phyloP scores from a whole-genome alignment of 2,113 vertebrate genomes.

The Amphilophus citrinellus region DNA sequence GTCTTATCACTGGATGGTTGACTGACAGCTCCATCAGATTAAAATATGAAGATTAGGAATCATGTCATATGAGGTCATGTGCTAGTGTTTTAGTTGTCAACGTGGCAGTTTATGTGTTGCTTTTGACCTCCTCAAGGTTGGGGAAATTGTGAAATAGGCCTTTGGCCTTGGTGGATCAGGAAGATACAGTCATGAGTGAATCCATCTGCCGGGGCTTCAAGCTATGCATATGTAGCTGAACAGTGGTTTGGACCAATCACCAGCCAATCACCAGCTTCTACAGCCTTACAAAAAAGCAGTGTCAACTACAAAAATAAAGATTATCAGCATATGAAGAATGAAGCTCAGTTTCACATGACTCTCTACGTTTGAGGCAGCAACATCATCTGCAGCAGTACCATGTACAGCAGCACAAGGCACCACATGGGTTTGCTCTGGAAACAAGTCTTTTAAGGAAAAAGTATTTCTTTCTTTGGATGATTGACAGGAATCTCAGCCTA shows the following conservation, averaged over 20 bases:
- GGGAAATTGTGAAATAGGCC: not conserved
- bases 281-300: too few species aligned
- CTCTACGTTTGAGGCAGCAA: fast-evolving
- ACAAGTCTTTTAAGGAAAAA: not conserved
- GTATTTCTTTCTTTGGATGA: not conserved
- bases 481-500: not conserved
- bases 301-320: not conserved
- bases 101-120: not conserved
- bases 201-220: too few species aligned
- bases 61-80: not conserved
- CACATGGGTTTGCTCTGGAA: not conserved
- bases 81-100: not conserved
- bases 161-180: not conserved
- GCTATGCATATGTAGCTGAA: too few species aligned
- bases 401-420: too few species aligned
- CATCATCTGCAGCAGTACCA: not conserved
- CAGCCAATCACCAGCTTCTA: too few species aligned
- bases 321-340: not conserved
- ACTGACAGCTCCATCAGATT: slow-evolving; percentile 53
- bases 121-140: too few species aligned
- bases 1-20: slow-evolving; percentile 23
- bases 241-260: too few species aligned
- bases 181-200: too few species aligned
- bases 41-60: not conserved
- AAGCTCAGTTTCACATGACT: not conserved